phyloP scores from a whole-genome alignment of 2,113 vertebrate species.

The Aspidoscelis tigris region DNA sequence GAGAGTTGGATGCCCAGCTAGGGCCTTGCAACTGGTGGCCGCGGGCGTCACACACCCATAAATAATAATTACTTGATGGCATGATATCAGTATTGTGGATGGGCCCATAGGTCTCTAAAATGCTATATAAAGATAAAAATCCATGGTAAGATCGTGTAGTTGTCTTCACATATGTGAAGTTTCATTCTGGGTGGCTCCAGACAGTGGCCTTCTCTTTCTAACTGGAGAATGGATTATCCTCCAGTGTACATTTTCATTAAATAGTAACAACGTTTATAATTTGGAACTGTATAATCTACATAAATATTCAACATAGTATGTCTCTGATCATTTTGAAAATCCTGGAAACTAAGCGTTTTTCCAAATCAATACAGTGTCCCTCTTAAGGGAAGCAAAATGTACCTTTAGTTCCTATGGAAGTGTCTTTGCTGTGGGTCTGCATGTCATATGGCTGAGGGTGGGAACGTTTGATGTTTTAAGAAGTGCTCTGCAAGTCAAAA shows the following conservation, averaged over 20 bases:
- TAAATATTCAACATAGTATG: not conserved
- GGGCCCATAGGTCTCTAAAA: not conserved
- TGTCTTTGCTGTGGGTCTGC: slow-evolving; percentile 6
- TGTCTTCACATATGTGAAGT: too few relatives aligned
- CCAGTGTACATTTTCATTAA: not conserved
- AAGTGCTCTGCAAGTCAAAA: slow-evolving; percentile 12
- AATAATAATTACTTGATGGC: too few relatives aligned
- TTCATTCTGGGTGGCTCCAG: too few relatives aligned
- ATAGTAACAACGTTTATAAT: not conserved
- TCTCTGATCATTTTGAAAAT: not conserved
- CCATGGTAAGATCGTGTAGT: not conserved
- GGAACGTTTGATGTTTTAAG: slow-evolving; percentile 27
- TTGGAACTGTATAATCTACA: not conserved
- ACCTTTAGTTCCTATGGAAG: not conserved
- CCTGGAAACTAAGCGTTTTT: not conserved
- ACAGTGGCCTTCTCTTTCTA: too few relatives aligned
- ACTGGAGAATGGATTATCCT: not conserved
- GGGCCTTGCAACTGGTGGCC: too few relatives aligned
- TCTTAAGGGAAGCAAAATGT: not conserved
- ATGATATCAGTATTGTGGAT: too few relatives aligned
- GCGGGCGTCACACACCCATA: too few relatives aligned
- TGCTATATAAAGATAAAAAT: not conserved
- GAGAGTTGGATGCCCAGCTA: too few relatives aligned
- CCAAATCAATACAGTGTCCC: not conserved
- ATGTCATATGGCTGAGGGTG: slow-evolving; percentile 28